A percentile compares a stretch with the other conserved stretches of the same genome.
Evolutionary conservation across 2,113 vertebrate genomes (phyloP).

Genomic region (Hiodon tergisus): DNA sequence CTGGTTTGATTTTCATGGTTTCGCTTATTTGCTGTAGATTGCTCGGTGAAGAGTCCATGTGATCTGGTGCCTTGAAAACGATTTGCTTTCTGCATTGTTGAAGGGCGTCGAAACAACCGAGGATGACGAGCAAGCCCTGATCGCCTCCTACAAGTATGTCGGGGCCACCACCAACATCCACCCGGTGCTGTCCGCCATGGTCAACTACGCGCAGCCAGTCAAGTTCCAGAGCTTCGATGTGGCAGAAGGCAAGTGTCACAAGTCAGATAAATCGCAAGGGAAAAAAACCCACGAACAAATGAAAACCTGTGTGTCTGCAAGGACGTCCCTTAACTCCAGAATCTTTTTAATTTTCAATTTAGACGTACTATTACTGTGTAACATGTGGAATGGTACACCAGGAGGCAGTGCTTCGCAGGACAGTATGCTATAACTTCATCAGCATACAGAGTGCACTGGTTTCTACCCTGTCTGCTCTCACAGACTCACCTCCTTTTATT

Average conservation of each 20-base stretch:
- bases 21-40: not conserved
- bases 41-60: too few species aligned
- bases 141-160: conserved; percentile 95
- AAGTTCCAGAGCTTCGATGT: conserved; percentile 96
- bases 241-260: conserved; percentile 81
- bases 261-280: not conserved
- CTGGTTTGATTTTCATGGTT: not conserved
- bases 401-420: conserved; percentile 18
- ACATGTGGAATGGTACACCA: conserved; percentile 1
- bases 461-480: not conserved
- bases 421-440: conserved; percentile 22
- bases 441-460: conserved; percentile 10
- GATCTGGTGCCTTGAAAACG: too few species aligned
- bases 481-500: not conserved
- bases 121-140: conserved; percentile 90
- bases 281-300: too few species aligned
- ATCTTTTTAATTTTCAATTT: conserved; percentile 17
- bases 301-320: not conserved
- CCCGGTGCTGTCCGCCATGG: conserved; percentile 92
- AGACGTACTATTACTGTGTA: conserved; percentile 9
- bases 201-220: conserved; percentile 97
- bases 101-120: conserved; percentile 78
- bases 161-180: conserved; percentile 98
- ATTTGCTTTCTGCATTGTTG: conserved; percentile 39
- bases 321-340: not conserved